These are phyloP conservation scores for Atherinosoma microstoma DNA, from an alignment of 2,797 vertebrate genomes.

Conservation along the genomic window DNA sequence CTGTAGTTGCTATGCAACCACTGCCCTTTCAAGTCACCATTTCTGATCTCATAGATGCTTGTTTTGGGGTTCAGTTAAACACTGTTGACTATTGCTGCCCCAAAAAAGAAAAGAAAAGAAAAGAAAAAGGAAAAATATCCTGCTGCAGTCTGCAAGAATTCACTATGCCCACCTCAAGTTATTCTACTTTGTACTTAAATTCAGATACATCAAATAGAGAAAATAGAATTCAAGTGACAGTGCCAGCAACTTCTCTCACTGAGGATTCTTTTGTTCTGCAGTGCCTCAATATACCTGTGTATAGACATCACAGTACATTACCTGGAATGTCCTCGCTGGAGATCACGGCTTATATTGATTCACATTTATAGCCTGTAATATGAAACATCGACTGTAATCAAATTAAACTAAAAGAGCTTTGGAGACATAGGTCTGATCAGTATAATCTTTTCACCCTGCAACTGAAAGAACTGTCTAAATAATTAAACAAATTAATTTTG, in stretches of 20 bases:
- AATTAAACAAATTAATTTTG: not conserved
- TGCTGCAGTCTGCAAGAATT: not conserved
- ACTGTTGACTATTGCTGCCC: not conserved
- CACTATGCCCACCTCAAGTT: not conserved
- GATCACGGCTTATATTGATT: not conserved
- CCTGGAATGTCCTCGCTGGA: not conserved
- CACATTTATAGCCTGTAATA: not conserved
- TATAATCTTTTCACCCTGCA: not conserved
- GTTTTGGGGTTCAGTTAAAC: not conserved
- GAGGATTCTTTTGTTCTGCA: too few species aligned
- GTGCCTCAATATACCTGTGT: too few species aligned
- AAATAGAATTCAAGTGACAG: not conserved
- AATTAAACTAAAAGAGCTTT: not conserved
- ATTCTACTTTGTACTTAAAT: not conserved
- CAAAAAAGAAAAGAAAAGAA: not conserved
- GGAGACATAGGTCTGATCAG: too few species aligned
- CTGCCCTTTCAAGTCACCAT: not conserved
- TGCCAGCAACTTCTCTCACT: not conserved
- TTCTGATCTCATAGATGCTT: not conserved
- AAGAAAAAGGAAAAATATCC: not conserved
- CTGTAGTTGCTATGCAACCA: not conserved
- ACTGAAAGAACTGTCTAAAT: not conserved
- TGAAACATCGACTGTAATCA: not conserved
- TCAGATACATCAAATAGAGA: too few species aligned
- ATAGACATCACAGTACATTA: too few species aligned